Percentiles rank a stretch among this genome's conserved stretches.
Evolutionary conservation across 2,888 invertebrate species (phyloP).

Genomic region (Orchesellides sinensis): DNA sequence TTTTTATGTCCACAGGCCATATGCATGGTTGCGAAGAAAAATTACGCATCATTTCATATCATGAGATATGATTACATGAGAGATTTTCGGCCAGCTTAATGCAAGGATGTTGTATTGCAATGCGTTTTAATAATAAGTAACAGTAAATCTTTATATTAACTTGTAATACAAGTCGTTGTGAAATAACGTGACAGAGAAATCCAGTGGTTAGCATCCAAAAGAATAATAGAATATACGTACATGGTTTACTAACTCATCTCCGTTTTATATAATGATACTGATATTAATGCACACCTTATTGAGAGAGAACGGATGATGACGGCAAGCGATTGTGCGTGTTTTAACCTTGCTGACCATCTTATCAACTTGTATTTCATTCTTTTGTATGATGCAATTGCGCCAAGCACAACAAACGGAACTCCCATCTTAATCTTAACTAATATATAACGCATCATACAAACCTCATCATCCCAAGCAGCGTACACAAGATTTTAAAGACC

Average conservation of each 20-base stretch:
- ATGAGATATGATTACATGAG: not conserved
- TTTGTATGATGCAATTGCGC: not conserved
- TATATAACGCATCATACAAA: not conserved
- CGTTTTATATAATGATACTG: not conserved
- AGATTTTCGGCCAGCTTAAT: not conserved
- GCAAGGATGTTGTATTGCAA: too few species aligned
- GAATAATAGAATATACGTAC: too few species aligned
- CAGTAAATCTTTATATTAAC: not conserved
- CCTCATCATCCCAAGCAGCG: not conserved
- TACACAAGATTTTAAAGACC: not conserved
- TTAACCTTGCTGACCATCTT: slow-evolving; percentile 1
- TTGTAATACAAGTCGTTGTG: not conserved
- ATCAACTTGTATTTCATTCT: not conserved
- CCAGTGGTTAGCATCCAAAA: too few species aligned
- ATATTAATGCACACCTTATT: not conserved
- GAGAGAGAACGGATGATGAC: too few species aligned
- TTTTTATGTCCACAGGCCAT: not conserved
- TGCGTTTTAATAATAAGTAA: slow-evolving; percentile 3
- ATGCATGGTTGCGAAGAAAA: not conserved
- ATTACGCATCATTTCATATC: not conserved
- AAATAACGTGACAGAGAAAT: not conserved
- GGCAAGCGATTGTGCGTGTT: not conserved
- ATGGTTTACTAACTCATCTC: not conserved
- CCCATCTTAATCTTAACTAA: not conserved
- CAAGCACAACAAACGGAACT: not conserved